These are phyloP conservation scores for Dreissena rostriformis DNA, from an alignment of 1,140 invertebrate species.

Conservation along the genomic window DNA sequence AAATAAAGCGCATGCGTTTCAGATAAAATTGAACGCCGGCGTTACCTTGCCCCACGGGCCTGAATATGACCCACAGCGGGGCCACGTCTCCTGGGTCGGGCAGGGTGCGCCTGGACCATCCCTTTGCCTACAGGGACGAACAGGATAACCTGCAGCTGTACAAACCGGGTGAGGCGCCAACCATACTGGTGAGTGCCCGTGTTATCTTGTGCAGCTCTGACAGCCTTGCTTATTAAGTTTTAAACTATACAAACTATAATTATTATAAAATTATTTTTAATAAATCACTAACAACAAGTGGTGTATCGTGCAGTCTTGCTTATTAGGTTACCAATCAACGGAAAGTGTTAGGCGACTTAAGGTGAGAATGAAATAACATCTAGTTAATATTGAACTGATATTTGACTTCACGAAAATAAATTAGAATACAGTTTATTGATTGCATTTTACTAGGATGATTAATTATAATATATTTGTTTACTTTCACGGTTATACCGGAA, in stretches of 20 bases:
- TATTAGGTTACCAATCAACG: background rate
- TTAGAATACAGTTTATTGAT: background rate
- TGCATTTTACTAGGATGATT: background rate
- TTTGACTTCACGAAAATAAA: background rate
- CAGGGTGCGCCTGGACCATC: background rate
- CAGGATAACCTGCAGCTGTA: constrained; percentile 25
- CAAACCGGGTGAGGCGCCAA: constrained; percentile 21
- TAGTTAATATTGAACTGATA: background rate
- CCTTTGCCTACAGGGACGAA: constrained; percentile 22
- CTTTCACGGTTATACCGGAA: background rate
- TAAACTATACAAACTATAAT: background rate
- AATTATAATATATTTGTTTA: background rate
- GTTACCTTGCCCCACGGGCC: too few relatives aligned
- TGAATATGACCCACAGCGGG: too few relatives aligned
- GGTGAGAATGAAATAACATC: too few relatives aligned
- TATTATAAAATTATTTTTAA: too few relatives aligned
- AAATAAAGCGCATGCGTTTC: too few relatives aligned
- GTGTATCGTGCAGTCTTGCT: too few relatives aligned
- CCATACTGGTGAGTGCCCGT: background rate
- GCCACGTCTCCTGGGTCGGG: background rate
- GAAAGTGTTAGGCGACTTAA: too few relatives aligned
- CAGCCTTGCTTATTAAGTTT: background rate
- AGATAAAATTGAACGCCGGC: too few relatives aligned
- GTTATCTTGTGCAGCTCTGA: background rate
- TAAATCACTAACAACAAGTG: too few relatives aligned